phyloP scores from a whole-genome alignment of 1,140 invertebrate species.

The Drosophila miranda region DNA sequence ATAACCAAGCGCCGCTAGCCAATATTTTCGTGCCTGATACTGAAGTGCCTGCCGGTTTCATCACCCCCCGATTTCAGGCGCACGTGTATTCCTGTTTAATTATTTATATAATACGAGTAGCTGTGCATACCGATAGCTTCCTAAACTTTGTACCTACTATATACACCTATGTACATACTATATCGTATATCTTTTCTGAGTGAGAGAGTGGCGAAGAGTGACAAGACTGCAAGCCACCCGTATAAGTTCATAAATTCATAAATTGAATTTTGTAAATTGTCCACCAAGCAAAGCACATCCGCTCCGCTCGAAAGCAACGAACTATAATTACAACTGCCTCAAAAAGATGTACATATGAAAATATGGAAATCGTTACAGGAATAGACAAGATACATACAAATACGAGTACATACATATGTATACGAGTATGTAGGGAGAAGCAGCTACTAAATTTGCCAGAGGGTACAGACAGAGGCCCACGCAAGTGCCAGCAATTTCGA shows the following conservation, averaged over 20 bases:
- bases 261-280: conserved; percentile 21
- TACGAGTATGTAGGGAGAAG: conserved; percentile 7
- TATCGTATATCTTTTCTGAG: background rate
- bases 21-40: conserved; percentile 16
- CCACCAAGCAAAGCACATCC: conserved; percentile 28
- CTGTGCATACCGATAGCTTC: too few relatives aligned
- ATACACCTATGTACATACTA: too few relatives aligned
- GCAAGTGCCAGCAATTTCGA: conserved; percentile 31
- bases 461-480: conserved; percentile 1
- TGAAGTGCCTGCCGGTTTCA: conserved; percentile 40
- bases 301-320: conserved; percentile 13
- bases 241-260: conserved; percentile 34
- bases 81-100: conserved; percentile 21
- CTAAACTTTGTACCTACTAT: too few relatives aligned
- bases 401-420: too few relatives aligned
- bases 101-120: conserved; percentile 8
- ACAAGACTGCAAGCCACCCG: conserved; percentile 33
- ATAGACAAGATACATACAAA: conserved; percentile 15
- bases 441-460: conserved; percentile 34
- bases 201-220: conserved; percentile 1
- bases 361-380: conserved; percentile 37
- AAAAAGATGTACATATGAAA: conserved; percentile 9
- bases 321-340: conserved; percentile 39
- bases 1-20: conserved; percentile 43
- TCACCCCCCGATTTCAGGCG: conserved; percentile 34